Evolutionary conservation across 2,113 vertebrate species (phyloP).

Genomic region (Thamnophis sirtalis): DNA sequence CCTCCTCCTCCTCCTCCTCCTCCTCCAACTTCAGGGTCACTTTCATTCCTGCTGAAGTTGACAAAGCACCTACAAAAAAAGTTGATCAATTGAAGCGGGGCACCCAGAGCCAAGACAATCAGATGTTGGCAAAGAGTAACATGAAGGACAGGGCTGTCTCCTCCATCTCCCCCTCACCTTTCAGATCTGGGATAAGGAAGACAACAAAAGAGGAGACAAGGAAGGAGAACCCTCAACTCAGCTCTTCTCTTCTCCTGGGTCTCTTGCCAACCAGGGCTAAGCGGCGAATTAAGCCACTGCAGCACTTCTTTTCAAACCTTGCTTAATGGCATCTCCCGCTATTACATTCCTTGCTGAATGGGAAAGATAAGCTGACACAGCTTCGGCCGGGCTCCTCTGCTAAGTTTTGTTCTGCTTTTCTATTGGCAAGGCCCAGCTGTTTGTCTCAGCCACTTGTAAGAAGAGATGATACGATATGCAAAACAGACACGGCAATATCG

Average conservation of each 20-base stretch:
- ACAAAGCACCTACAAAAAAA: background rate
- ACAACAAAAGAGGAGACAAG: background rate
- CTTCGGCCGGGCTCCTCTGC: background rate
- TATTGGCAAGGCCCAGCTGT: slow-evolving; percentile 8
- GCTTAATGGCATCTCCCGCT: slow-evolving; percentile 9
- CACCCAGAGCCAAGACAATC: background rate
- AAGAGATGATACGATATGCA: slow-evolving; percentile 6
- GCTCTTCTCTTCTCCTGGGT: background rate
- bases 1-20: no score
- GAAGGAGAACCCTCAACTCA: background rate
- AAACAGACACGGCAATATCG: slow-evolving; percentile 3
- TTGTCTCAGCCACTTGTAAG: background rate
- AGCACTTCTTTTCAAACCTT: background rate
- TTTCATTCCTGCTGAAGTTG: background rate
- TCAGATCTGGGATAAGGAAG: background rate
- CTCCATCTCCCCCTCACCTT: background rate
- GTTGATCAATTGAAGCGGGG: background rate
- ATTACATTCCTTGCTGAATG: slow-evolving; percentile 12
- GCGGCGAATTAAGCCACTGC: background rate
- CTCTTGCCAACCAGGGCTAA: background rate
- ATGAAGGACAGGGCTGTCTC: background rate
- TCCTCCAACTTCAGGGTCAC: background rate
- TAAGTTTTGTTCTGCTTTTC: background rate
- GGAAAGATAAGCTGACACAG: slow-evolving; percentile 3
- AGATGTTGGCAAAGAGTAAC: background rate